Base-by-base conservation (phyloP, 1,140 invertebrate species). In the Drosophila ananassae region DNA sequence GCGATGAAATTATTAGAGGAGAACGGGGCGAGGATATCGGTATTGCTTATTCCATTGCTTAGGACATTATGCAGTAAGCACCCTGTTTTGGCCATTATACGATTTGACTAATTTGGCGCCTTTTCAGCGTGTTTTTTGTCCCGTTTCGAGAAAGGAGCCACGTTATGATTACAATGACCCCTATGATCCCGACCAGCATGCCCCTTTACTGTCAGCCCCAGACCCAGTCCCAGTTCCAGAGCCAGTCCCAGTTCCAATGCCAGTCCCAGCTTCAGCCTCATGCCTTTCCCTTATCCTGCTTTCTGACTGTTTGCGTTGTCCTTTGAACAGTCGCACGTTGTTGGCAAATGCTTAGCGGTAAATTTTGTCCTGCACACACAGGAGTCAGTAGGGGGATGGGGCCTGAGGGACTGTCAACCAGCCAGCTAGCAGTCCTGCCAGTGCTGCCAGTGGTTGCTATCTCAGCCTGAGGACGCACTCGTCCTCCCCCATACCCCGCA, bases 121-220 rank as follows among this genome's bases (percentile, higher is more conserved):
- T 17, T 78, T 75, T 67, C 24, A 58, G 60, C 24, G 52, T 47
- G 51, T 47, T 79, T 83, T 78, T 75, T 62, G 39, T 56, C 39
- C 61, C 47, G 39, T 5, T 25, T 2, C 25, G 17, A 22, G 24
- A 30, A 8, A 6, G 41, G 62, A 39, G 44, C 32, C 37, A 53
- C 79, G 64, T 83, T 84, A 83, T 79, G 81, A 84, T 84, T 84
- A 84, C 81, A 84, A 79, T 83, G 81, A 85, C 81, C 81, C 82
- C 81, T 74, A 85, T 87, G 82, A 85, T 85, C 82, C 68, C 61
- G 71, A 62, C 68, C 73, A 85, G 68, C 74, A 78, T 57, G 17
- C 32, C 44, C 32, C 25, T 57, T 41, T 68, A 32, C 39, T 68
- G 5, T 10, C 24, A 64, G 53, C 55, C 21, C 8, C 4, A 25